phyloP scores from a whole-genome alignment of 2,888 invertebrate species.

The Notocelia uddmanniana region DNA sequence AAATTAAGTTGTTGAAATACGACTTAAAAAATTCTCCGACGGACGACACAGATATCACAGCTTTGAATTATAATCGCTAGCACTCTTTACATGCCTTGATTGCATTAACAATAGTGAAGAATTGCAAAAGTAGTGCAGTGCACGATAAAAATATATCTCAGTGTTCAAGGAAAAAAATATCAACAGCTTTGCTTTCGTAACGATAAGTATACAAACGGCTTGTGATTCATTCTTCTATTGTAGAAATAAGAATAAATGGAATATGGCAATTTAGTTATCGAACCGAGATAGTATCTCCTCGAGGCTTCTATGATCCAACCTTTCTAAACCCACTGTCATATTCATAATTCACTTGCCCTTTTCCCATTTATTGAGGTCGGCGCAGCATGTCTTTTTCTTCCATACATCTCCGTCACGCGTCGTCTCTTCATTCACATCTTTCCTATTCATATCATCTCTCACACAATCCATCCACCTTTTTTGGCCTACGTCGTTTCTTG shows the following conservation, averaged over 20 bases:
- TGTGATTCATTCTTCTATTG: neutral
- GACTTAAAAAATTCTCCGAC: neutral
- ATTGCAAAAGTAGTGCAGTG: conserved; percentile 21
- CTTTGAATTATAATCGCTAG: neutral
- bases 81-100: conserved; percentile 10
- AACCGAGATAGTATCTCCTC: too few relatives aligned
- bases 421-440: too few relatives aligned
- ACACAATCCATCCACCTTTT: too few relatives aligned
- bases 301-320: too few relatives aligned
- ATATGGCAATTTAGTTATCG: neutral
- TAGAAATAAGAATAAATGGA: neutral
- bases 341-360: too few relatives aligned
- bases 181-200: neutral
- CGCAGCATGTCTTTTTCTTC: too few relatives aligned
- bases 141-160: conserved; percentile 17
- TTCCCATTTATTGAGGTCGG: too few relatives aligned
- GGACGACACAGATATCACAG: neutral
- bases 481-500: too few relatives aligned
- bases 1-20: neutral
- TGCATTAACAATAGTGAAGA: neutral
- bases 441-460: too few relatives aligned
- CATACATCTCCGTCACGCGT: too few relatives aligned
- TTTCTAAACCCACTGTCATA: too few relatives aligned
- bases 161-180: conserved; percentile 6
- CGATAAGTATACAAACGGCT: neutral